Evolutionary conservation across 1,140 invertebrate species (phyloP).

Genomic region (Rhizoglyphus robini): DNA sequence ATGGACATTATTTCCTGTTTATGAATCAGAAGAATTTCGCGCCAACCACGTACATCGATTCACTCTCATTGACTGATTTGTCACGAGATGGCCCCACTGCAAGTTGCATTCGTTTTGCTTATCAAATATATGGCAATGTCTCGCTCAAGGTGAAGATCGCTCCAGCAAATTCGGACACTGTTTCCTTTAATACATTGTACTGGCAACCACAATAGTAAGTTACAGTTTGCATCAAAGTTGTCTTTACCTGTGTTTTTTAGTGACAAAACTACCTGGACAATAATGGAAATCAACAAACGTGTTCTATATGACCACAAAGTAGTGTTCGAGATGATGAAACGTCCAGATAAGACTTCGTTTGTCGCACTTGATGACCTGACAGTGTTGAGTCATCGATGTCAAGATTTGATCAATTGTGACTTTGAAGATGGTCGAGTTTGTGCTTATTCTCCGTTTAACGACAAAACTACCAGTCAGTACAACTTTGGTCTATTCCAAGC

Average conservation of each 20-base stretch:
- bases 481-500: not conserved
- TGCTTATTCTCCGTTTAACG: not conserved
- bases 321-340: not conserved
- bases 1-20: slow-evolving; percentile 9
- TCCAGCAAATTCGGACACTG: not conserved
- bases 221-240: not conserved
- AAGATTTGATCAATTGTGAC: slow-evolving; percentile 18
- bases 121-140: not conserved
- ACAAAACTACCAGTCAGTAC: not conserved
- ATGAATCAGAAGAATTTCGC: not conserved
- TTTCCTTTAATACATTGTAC: not conserved
- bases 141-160: not conserved
- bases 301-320: not conserved
- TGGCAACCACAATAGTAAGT: not conserved
- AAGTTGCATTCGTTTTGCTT: slow-evolving; percentile 1
- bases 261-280: not conserved
- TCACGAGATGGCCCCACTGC: not conserved
- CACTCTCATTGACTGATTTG: not conserved
- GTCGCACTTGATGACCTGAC: slow-evolving; percentile 26
- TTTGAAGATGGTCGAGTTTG: slow-evolving; percentile 21
- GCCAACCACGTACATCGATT: not conserved
- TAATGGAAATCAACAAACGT: not conserved
- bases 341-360: not conserved
- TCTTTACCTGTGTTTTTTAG: not conserved
- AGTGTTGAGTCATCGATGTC: slow-evolving; percentile 14